phyloP scores from a whole-genome alignment of 2,888 invertebrate genomes.

The Heliconius ismenius region DNA sequence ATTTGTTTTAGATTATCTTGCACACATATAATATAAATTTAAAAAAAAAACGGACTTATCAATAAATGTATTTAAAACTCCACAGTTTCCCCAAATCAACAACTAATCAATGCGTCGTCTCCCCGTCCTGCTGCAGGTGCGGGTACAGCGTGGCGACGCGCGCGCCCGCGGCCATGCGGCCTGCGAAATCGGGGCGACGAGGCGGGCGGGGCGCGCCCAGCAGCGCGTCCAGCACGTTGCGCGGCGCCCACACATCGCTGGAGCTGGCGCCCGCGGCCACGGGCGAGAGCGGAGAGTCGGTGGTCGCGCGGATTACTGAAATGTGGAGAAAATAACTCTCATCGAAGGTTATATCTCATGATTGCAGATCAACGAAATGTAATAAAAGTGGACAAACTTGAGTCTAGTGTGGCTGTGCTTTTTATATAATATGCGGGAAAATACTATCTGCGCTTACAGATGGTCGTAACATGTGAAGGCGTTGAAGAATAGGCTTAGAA shows the following conservation, averaged over 20 bases:
- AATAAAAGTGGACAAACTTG: no score
- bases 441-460: no score
- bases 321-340: neutral
- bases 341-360: no score
- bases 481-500: no score
- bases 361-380: no score
- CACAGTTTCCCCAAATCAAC: no score
- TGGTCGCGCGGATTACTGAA: conserved; percentile 85
- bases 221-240: conserved; percentile 81
- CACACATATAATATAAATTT: neutral
- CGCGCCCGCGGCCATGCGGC: conserved; percentile 85
- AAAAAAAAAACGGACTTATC: no score
- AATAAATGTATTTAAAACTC: no score
- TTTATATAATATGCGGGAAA: no score
- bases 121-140: conserved; percentile 81
- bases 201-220: conserved; percentile 77
- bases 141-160: conserved; percentile 88
- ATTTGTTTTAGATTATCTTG: neutral
- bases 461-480: no score
- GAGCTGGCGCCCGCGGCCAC: conserved; percentile 80
- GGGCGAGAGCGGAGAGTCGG: conserved; percentile 93
- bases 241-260: conserved; percentile 69
- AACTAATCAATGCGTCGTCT: conserved; percentile 57
- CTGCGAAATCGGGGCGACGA: conserved; percentile 82
- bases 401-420: no score